Percentiles rank a stretch among this genome's conserved stretches.
These are phyloP conservation scores for Leucoptera coffeella DNA, from an alignment of 2,888 invertebrate species.

Conservation along the genomic window DNA sequence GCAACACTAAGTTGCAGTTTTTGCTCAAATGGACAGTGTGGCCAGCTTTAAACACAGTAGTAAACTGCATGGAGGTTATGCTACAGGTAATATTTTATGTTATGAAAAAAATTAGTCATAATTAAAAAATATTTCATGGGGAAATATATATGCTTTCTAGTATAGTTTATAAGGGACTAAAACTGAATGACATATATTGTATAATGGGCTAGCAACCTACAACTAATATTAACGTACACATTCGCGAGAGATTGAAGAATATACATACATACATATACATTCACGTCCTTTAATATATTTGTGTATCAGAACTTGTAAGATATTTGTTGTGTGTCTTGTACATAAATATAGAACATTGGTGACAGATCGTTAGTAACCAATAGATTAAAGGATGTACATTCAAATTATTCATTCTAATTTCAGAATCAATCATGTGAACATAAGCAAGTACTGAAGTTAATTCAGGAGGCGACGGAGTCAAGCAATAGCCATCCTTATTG, in stretches of 20 bases:
- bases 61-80: constrained; percentile 18
- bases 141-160: too few relatives aligned
- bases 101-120: constrained; percentile 2
- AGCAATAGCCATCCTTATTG: constrained; percentile 62
- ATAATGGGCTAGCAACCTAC: neutral
- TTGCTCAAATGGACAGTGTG: constrained; percentile 56
- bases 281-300: too few relatives aligned
- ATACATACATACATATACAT: too few relatives aligned
- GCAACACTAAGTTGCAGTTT: constrained; percentile 33
- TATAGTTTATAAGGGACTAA: neutral
- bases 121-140: neutral
- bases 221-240: too few relatives aligned
- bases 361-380: too few relatives aligned
- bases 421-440: constrained; percentile 25
- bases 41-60: constrained; percentile 59
- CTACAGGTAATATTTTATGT: constrained; percentile 13
- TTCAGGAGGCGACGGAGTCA: constrained; percentile 56
- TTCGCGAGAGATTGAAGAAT: too few relatives aligned
- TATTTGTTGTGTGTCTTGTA: too few relatives aligned
- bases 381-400: too few relatives aligned
- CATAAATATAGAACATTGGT: too few relatives aligned
- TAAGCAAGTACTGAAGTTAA: constrained; percentile 43
- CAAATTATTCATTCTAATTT: constrained; percentile 1
- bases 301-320: too few relatives aligned
- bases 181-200: neutral